Base-by-base conservation (phyloP, 2,797 vertebrate species). In the Eupleurogrammus muticus region DNA sequence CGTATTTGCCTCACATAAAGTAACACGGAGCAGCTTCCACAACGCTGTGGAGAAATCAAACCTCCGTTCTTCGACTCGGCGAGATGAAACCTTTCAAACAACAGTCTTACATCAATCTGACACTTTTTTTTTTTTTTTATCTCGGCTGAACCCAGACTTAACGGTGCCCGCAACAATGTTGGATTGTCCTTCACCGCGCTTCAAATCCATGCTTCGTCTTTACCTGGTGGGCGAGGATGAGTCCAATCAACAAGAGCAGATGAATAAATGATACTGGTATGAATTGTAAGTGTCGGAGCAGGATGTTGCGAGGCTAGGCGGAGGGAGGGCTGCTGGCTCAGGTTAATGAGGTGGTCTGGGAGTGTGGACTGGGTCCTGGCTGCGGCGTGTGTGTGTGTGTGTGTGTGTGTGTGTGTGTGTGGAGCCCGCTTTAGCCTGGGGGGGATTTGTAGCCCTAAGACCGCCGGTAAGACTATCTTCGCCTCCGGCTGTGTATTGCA, bases 321-420 rank as follows among this genome's bases (percentile, higher is more conserved):
- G 71, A 69, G 66, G 72, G 70, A 68, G 70, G 59, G 80, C 75
- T 82, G 80, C 84, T 70, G 73, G 79, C 77, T 75, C 74, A 82
- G 92, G 92, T 93, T 95, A 94, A 94, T 94, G 93, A 94, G 92
- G 89, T 88, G 91, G 87, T 84, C 85, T 91, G 91, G 92, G 93
- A 93, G 82, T 64, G 77, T 70, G 70, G 82, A 79, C 82, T 62
- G 59, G 81, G 83, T 79, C 77, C 76, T 73, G 71, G 73, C 87
- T 77, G 77, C 71, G 58, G 75, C 77, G 66, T 84, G 62, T 86
- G 66, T 76, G 82, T 65, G 73, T 79, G 66, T 84, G 62, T 86
- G 66, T 76, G 82, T 65, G 73, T 79, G 66, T 84, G 62, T 86
- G 66, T 79, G 66, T 84, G 62, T 86, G 66, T 76, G 82, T 65